These are phyloP conservation scores for Dromococcyx pavoninus DNA, from an alignment of 2,797 vertebrate species.

Conservation along the genomic window DNA sequence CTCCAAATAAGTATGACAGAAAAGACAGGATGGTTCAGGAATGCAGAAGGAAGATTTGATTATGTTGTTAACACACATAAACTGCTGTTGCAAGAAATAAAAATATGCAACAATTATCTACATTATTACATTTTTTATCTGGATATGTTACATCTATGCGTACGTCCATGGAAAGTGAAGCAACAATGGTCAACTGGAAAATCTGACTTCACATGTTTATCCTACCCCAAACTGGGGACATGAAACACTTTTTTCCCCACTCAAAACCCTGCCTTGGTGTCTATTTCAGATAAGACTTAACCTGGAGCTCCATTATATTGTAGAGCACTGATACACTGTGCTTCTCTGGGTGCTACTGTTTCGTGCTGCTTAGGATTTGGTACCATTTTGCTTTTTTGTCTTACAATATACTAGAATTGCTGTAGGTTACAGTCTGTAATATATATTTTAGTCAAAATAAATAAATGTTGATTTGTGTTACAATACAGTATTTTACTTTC, in stretches of 20 bases:
- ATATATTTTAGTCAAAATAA: background rate
- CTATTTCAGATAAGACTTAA: background rate
- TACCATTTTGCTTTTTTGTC: background rate
- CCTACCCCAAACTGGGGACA: background rate
- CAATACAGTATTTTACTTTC: background rate
- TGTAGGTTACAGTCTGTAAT: background rate
- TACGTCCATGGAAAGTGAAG: background rate
- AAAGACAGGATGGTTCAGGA: background rate
- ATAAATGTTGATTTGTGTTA: background rate
- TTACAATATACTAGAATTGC: background rate
- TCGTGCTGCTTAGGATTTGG: background rate
- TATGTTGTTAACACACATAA: background rate
- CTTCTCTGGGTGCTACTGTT: background rate
- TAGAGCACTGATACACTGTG: background rate
- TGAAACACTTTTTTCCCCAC: fast-evolving
- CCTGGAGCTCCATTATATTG: background rate
- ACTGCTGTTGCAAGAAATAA: background rate
- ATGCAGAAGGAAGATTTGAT: background rate
- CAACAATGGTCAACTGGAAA: background rate
- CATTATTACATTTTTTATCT: background rate
- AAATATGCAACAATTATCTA: background rate
- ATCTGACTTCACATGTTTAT: background rate
- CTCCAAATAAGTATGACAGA: background rate
- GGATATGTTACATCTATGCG: background rate
- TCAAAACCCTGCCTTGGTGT: background rate